These are phyloP conservation scores for Gryllus longicercus DNA, from an alignment of 2,888 invertebrate genomes.

Conservation along the genomic window DNA sequence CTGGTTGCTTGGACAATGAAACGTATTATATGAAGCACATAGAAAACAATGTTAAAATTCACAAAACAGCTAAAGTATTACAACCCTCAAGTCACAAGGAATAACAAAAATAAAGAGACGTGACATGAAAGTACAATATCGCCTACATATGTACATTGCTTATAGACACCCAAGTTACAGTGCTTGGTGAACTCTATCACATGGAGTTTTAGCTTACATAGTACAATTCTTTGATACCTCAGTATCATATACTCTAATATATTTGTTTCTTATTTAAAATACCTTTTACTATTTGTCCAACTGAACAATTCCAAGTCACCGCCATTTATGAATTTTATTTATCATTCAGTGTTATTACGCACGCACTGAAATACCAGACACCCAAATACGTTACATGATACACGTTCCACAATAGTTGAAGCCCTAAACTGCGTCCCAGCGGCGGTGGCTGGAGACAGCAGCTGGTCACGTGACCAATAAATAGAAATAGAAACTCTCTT, in stretches of 20 bases:
- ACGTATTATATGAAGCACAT: background rate
- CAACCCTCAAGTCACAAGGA: background rate
- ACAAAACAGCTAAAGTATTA: background rate
- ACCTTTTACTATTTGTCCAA: background rate
- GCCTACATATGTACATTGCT: background rate
- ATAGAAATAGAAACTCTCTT: too few relatives aligned
- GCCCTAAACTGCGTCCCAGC: background rate
- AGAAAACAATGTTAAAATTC: background rate
- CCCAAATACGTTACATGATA: background rate
- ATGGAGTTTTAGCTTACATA: background rate
- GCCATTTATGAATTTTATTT: background rate
- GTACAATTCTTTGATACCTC: background rate
- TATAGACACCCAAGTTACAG: conserved; percentile 10
- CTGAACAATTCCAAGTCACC: background rate
- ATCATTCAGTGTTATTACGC: background rate
- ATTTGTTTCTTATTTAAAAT: background rate
- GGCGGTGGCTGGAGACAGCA: background rate
- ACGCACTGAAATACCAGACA: background rate
- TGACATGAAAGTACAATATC: background rate
- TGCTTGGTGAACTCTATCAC: conserved; percentile 7
- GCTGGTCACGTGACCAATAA: background rate
- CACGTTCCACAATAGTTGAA: background rate
- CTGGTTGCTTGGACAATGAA: background rate
- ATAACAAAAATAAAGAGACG: background rate
- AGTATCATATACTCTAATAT: conserved; percentile 3